Conservation (phyloP, 2,797 vertebrate species). For the Mus spretus region DNA sequence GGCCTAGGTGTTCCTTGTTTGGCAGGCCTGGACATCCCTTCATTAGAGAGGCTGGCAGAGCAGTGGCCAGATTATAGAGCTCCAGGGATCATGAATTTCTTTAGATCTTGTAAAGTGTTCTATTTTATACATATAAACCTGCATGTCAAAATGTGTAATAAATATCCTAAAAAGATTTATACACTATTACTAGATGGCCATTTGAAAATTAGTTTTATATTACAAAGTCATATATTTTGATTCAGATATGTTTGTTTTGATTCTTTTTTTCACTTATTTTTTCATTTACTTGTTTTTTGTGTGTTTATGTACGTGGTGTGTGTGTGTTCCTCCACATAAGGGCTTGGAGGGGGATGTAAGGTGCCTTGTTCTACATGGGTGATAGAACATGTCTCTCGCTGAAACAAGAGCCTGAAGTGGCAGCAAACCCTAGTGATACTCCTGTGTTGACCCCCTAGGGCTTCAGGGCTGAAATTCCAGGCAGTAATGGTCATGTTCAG, state of each 20-base stretch:
- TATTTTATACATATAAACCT: background rate
- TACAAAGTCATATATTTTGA: background rate
- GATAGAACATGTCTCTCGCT: background rate
- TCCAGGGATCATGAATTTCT: background rate
- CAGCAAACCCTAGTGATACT: background rate
- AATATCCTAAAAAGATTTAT: background rate
- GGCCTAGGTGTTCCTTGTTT: background rate
- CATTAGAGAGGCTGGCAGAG: background rate
- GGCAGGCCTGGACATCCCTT: background rate
- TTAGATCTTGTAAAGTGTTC: background rate
- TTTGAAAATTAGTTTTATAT: background rate
- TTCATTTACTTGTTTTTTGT: background rate
- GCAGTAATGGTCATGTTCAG: background rate
- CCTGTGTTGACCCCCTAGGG: background rate
- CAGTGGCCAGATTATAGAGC: background rate
- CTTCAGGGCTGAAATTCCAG: background rate
- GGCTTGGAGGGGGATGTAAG: accelerated
- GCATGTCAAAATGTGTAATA: background rate
- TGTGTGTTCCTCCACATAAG: background rate
- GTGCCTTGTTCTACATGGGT: background rate
- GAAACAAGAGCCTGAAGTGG: background rate
- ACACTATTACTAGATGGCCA: background rate
- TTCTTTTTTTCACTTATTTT: background rate
- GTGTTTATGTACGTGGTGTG: background rate
- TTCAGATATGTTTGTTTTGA: background rate